Conservation (phyloP, 2,113 vertebrate species). For the Tachycineta bicolor region DNA sequence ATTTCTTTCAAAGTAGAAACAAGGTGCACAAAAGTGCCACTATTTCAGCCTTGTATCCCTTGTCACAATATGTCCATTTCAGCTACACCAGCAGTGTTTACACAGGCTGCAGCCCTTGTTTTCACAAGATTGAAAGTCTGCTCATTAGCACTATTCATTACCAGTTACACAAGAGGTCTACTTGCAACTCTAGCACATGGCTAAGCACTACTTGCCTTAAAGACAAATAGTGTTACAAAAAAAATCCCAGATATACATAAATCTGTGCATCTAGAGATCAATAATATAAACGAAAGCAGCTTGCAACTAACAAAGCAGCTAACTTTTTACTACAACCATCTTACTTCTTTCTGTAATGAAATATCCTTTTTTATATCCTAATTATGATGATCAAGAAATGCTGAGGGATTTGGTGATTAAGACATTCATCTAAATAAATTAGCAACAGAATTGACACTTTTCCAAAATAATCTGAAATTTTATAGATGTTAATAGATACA, state of each 20-base stretch:
- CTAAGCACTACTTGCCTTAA: slow-evolving; percentile 14
- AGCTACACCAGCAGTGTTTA: slow-evolving; percentile 34
- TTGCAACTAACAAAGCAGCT: neutral
- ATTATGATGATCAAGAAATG: neutral
- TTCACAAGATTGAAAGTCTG: slow-evolving; percentile 32
- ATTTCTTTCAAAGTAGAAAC: neutral
- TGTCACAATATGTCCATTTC: slow-evolving; percentile 11
- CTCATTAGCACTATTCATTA: slow-evolving; percentile 33
- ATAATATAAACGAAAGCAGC: neutral
- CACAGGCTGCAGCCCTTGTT: slow-evolving; percentile 34
- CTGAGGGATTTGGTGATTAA: neutral
- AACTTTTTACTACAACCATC: neutral
- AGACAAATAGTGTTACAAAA: neutral
- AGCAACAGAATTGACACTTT: neutral
- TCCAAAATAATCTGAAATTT: neutral
- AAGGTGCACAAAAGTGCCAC: neutral
- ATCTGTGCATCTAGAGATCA: neutral
- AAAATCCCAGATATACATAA: neutral
- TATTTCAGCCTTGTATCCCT: neutral
- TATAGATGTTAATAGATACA: neutral
- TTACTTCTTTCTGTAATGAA: neutral
- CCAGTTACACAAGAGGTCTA: slow-evolving; percentile 36
- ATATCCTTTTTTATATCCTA: neutral
- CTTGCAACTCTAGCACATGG: neutral
- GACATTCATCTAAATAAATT: neutral